Evolutionary conservation across 2,797 vertebrate genomes (phyloP).

Genomic region (Carapus acus): DNA sequence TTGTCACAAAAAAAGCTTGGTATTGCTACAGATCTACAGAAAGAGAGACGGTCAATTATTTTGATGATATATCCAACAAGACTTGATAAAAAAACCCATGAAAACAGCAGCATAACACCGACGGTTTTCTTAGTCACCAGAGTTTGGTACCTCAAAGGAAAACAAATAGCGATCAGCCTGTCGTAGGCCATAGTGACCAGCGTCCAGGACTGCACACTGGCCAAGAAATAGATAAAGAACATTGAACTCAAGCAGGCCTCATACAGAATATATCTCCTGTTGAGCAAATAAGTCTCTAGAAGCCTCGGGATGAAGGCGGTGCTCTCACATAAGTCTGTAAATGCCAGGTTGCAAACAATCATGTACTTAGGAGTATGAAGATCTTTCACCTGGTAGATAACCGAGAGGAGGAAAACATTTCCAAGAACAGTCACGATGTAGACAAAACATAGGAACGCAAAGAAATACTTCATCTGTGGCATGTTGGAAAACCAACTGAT

Average conservation of each 20-base stretch:
- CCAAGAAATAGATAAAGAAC: slow-evolving; percentile 14
- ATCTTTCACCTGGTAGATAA: slow-evolving; percentile 21
- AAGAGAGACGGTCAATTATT: too few relatives aligned
- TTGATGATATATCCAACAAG: too few relatives aligned
- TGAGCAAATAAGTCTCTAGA: slow-evolving; percentile 5
- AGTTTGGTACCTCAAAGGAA: slow-evolving; percentile 30
- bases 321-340: slow-evolving; percentile 31
- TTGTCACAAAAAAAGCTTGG: too few relatives aligned
- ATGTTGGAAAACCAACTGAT: slow-evolving; percentile 50
- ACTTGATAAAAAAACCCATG: slow-evolving; percentile 10
- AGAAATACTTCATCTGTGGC: slow-evolving; percentile 48
- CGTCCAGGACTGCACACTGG: slow-evolving; percentile 21
- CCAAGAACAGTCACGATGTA: slow-evolving; percentile 21
- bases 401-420: slow-evolving; percentile 32
- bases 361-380: slow-evolving; percentile 39
- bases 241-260: not conserved
- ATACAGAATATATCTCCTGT: slow-evolving; percentile 3
- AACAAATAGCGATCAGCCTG: slow-evolving; percentile 39
- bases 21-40: too few relatives aligned
- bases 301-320: slow-evolving; percentile 28
- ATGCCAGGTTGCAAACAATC: slow-evolving; percentile 27
- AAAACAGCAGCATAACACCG: slow-evolving; percentile 18
- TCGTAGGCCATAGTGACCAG: not conserved
- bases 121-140: slow-evolving; percentile 20
- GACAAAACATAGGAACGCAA: slow-evolving; percentile 46